Percentiles rank a stretch among this genome's conserved stretches.
Evolutionary conservation across 2,888 invertebrate genomes (phyloP).

Genomic region (Deilephila porcellus): DNA sequence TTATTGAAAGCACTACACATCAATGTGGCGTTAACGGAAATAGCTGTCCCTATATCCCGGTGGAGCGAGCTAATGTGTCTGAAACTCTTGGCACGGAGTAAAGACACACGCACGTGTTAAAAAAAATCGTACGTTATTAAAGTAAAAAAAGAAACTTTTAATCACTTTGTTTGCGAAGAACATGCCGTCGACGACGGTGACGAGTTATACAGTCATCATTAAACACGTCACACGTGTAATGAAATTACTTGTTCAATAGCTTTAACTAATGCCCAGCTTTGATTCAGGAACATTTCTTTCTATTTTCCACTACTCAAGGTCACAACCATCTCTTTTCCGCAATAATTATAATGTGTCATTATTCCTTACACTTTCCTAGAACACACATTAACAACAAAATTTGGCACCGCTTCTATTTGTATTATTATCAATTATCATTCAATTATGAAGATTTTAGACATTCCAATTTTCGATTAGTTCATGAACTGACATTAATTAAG

Average conservation of each 20-base stretch:
- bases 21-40: constrained; percentile 54
- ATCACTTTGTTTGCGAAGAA: constrained; percentile 67
- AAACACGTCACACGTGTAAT: not conserved
- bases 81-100: constrained; percentile 63
- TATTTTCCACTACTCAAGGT: not conserved
- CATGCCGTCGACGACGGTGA: constrained; percentile 51
- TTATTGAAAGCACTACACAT: constrained; percentile 33
- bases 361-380: too few relatives aligned
- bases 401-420: constrained; percentile 6
- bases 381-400: not conserved
- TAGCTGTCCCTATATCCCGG: constrained; percentile 60
- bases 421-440: not conserved
- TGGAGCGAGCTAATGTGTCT: constrained; percentile 57
- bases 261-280: not conserved
- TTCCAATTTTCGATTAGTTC: not conserved
- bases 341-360: not conserved
- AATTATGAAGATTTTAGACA: not conserved
- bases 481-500: not conserved
- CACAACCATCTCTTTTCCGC: not conserved
- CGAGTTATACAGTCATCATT: constrained; percentile 41
- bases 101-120: constrained; percentile 51
- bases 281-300: not conserved
- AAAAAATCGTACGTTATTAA: constrained; percentile 38
- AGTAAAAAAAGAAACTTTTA: constrained; percentile 58
- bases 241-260: not conserved